These are phyloP conservation scores for Gortyna flavago DNA, from an alignment of 2,888 invertebrate species.

Conservation along the genomic window DNA sequence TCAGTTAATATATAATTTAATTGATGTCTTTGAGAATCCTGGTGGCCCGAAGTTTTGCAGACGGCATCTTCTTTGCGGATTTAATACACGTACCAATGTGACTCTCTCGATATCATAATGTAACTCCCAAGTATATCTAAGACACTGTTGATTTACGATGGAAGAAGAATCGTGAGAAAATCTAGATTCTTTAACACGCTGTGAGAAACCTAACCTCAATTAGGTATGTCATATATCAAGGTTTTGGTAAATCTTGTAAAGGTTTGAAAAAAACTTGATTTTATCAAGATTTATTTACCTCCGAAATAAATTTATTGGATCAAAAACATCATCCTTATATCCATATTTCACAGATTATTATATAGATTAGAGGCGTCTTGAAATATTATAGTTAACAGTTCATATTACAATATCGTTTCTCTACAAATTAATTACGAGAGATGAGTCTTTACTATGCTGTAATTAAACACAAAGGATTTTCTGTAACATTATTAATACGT, in stretches of 20 bases:
- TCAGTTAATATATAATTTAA: slow-evolving; percentile 3
- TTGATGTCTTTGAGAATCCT: not conserved
- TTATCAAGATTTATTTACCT: slow-evolving; percentile 11
- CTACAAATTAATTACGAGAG: slow-evolving; percentile 41
- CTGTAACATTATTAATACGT: slow-evolving; percentile 45
- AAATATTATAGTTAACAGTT: slow-evolving; percentile 34
- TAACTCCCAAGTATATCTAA: slow-evolving; percentile 10
- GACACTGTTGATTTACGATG: slow-evolving; percentile 26
- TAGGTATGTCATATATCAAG: slow-evolving; percentile 12
- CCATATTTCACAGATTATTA: slow-evolving; percentile 11
- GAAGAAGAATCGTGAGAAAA: slow-evolving; percentile 20
- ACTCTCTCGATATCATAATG: slow-evolving; percentile 17
- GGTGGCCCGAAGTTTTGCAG: not conserved
- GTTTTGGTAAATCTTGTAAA: slow-evolving; percentile 11
- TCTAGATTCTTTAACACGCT: slow-evolving; percentile 30
- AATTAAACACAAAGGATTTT: slow-evolving; percentile 54
- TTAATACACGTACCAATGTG: slow-evolving; percentile 36
- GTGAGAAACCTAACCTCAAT: slow-evolving; percentile 32
- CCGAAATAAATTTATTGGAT: slow-evolving; percentile 23
- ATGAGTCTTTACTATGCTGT: slow-evolving; percentile 42
- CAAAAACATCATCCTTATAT: slow-evolving; percentile 5
- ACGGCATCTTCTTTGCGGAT: slow-evolving; percentile 1
- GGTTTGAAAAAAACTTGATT: slow-evolving; percentile 14
- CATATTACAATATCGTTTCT: slow-evolving; percentile 30
- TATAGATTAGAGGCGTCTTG: not conserved